Percentiles rank a stretch among this genome's conserved stretches.
Conservation (phyloP, 1,140 invertebrate genomes). For the Diachasmimorpha longicaudata region DNA sequence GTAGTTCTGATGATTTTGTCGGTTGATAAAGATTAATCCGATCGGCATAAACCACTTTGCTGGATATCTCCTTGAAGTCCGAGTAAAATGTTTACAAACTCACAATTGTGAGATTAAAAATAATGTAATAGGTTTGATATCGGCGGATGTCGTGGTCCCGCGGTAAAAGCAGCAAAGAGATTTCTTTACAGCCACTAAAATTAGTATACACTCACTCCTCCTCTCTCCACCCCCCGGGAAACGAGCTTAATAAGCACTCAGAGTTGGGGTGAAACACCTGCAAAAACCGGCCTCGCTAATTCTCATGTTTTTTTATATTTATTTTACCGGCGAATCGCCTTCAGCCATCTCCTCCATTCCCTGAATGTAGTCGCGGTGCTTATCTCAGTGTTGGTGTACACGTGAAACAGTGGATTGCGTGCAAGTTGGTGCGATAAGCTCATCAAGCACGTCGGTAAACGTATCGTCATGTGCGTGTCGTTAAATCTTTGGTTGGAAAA, state of each 20-base stretch:
- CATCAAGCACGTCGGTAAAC: neutral
- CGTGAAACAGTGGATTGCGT: neutral
- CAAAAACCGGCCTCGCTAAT: neutral
- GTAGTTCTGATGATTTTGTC: too few relatives aligned
- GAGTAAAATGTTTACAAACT: too few relatives aligned
- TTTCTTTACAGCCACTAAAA: neutral
- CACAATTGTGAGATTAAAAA: too few relatives aligned
- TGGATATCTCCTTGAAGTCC: too few relatives aligned
- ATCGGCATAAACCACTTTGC: too few relatives aligned
- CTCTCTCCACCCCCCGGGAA: neutral
- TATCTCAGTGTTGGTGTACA: neutral
- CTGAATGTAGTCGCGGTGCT: neutral
- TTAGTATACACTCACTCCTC: neutral
- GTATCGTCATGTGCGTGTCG: slow-evolving; percentile 14
- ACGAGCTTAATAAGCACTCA: neutral
- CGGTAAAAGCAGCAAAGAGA: neutral
- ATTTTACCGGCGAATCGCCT: neutral
- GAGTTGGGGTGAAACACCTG: neutral
- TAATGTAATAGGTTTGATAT: neutral
- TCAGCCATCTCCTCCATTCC: neutral
- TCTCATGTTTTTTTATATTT: neutral
- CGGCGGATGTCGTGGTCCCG: neutral
- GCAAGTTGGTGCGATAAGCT: neutral
- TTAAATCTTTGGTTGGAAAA: neutral
- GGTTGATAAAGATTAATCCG: too few relatives aligned